These are phyloP conservation scores for Synergus laeviventris DNA, from an alignment of 2,888 invertebrate species.

Conservation along the genomic window DNA sequence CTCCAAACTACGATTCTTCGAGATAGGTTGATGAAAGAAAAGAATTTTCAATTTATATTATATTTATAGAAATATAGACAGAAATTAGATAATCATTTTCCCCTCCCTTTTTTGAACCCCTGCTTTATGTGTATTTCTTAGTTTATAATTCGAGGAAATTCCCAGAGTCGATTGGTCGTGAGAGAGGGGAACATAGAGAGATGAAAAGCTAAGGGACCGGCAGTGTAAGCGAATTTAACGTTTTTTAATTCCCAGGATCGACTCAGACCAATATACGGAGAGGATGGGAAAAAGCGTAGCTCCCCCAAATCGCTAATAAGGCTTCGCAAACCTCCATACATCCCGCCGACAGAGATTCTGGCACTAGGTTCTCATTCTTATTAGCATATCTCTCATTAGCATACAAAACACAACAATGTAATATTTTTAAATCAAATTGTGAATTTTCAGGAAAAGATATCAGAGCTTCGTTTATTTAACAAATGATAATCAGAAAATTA, in stretches of 20 bases:
- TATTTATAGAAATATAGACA: too few species aligned
- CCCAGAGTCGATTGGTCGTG: conserved; percentile 26
- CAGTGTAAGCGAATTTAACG: conserved; percentile 70
- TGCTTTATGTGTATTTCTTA: conserved; percentile 12
- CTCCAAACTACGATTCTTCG: conserved; percentile 8
- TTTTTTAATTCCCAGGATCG: conserved; percentile 71
- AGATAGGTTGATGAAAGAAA: not conserved
- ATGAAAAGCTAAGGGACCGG: conserved; percentile 46
- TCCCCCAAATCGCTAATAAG: conserved; percentile 73
- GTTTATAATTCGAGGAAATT: conserved; percentile 37
- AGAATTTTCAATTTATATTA: too few species aligned
- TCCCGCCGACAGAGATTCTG: conserved; percentile 60
- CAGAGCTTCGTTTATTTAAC: too few species aligned
- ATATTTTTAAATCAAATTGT: not conserved
- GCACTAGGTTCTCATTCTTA: conserved; percentile 53
- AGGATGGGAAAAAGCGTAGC: conserved; percentile 47
- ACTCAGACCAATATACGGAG: conserved; percentile 48
- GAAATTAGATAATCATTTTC: not conserved
- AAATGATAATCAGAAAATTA: too few species aligned
- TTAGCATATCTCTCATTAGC: conserved; percentile 40
- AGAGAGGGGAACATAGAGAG: conserved; percentile 40
- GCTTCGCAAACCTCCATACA: conserved; percentile 69
- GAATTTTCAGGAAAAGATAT: not conserved
- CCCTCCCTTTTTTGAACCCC: not conserved
- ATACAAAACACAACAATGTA: not conserved